These are phyloP conservation scores for Arge pagana DNA, from an alignment of 2,888 invertebrate species.

Conservation along the genomic window DNA sequence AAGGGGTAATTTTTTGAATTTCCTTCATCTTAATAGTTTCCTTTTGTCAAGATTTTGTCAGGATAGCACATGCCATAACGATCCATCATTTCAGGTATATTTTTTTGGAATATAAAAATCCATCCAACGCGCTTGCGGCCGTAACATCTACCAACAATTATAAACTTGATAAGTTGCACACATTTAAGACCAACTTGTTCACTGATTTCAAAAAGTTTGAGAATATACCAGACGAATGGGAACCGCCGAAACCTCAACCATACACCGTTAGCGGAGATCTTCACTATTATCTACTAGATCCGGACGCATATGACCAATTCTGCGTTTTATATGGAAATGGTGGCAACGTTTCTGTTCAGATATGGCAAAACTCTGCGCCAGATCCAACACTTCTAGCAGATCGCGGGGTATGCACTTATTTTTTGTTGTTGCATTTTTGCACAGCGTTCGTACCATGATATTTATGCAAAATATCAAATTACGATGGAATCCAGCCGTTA, in stretches of 20 bases:
- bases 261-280: conserved; percentile 93
- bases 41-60: not conserved
- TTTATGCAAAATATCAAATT: not conserved
- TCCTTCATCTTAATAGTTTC: not conserved
- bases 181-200: conserved; percentile 91
- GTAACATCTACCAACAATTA: conserved; percentile 88
- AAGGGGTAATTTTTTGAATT: conserved; percentile 66
- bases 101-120: conserved; percentile 88
- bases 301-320: conserved; percentile 96
- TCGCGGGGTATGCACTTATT: conserved; percentile 66
- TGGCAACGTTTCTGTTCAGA: conserved; percentile 74
- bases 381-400: conserved; percentile 84
- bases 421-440: conserved; percentile 6
- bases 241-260: conserved; percentile 84
- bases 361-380: conserved; percentile 88
- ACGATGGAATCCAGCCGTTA: conserved; percentile 5
- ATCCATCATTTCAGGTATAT: conserved; percentile 67
- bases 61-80: not conserved
- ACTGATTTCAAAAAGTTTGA: conserved; percentile 95
- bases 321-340: conserved; percentile 85
- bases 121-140: conserved; percentile 84
- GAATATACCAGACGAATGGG: conserved; percentile 91
- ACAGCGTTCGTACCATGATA: not conserved
- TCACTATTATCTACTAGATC: conserved; percentile 89
- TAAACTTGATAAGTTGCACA: conserved; percentile 94